Base-by-base conservation (phyloP, 2,797 vertebrate species). In the Chaetophractus vellerosus region DNA sequence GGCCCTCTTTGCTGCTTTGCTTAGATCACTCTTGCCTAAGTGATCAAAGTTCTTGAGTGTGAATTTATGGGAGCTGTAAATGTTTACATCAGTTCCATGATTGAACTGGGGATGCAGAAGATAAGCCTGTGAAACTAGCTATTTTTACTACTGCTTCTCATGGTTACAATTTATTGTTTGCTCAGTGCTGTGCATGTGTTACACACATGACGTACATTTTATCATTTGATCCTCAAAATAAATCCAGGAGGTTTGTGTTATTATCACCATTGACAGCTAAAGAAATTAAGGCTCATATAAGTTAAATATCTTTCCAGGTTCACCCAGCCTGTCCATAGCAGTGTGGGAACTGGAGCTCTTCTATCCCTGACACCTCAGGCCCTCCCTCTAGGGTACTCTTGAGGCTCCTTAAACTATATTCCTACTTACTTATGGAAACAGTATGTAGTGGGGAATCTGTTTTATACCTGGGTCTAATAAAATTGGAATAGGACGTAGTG, bases 271-370 rank as follows among this genome's bases (percentile, higher is more conserved):
- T 92, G 82, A 61, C 41, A 87, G 50, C 88, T 76, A 50, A 96
- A 79, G n/a, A 84, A 88, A 89, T 61, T 55, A 94, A 83, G 45
- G 5, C 26, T 55, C 45, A 19, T 45, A 23, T 63, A 3, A 15
- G 15, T 9, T 26, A 66, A 78, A 76, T 91, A 26, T 93, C 90
- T 78, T 95, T 83, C 71, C 64, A 82, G 52, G 86, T 72, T 63
- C 61, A 90, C n/a, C 33, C 31, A 16, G 15, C 71, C 79, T 78
- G 3, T 9, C 52, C 76, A 5, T 55, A 82, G 6, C 76, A 76
- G 59, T 86, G 90, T 64, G 57, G 19, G 1, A 61, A 63, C 45
- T 45, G 71, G 38, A 91, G 88, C 94, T 36, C 15, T 41, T 80
- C 45, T 59, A 61, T 41, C 52, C 19, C 9, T 0, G 0, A n/a